Base-by-base conservation (phyloP, 2,888 invertebrate genomes). In the Ischnus inquisitorius region DNA sequence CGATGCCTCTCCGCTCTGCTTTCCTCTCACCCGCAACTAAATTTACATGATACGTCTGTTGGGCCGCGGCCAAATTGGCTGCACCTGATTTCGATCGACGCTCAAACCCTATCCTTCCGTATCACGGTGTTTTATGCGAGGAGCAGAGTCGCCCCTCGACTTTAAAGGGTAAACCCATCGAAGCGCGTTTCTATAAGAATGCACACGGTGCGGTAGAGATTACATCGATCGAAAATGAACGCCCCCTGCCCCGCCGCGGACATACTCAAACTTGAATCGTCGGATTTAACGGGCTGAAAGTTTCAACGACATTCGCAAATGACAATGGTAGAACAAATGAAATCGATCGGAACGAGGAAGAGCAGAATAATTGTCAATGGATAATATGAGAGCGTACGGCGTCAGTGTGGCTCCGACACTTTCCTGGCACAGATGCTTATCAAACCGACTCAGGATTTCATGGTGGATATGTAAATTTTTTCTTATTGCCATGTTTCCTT, bases 41-140 rank as follows among this genome's bases (percentile, higher is more conserved):
- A 85, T 86, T 86, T 91, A 90, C 91, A 91, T 91, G 88, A 85
- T 86, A 87, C 85, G 87, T 89, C 85, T 89, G 88, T 90, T 91
- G 91, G 91, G 86, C 82, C 78, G 10, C 77, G 68, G 91, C 91
- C 91, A 92, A 92, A 91, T 92, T 92, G 91, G 90, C 89, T 90
- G 89, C 90, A 89, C 89, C 92, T 91, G 91, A 91, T 92, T 92
- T 89, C 90, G 88, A 92, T 92, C 89, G 90, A 89, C 90, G 83
- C 88, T 86, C 77, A 34, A 34, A 68, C 67, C 77, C 68, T 69
- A 41, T 48, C 74, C 82, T 60, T 43, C 60, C 72, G 83, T 78
- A 87, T 88, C 89, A 91, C 87, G 88, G 85, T 90, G 88, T 90
- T 90, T 92, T 91, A 90, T 91, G 88, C 86, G 86, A 82, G 3